These are phyloP conservation scores for Frankliniella intonsa DNA, from an alignment of 2,888 invertebrate species.

Conservation along the genomic window DNA sequence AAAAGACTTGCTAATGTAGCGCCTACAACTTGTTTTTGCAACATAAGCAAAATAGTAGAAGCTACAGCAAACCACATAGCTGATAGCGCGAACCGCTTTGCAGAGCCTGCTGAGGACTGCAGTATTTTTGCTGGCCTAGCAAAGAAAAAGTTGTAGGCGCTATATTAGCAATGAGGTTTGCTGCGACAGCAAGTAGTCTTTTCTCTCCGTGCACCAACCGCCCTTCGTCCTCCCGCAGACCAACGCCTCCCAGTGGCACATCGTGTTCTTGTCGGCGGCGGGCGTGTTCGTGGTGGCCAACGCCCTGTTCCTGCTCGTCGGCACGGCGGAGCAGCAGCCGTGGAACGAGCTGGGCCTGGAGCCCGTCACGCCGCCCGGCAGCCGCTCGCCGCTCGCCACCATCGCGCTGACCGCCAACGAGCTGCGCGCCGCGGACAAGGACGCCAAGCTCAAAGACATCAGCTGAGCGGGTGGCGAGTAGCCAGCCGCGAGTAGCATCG, in stretches of 20 bases:
- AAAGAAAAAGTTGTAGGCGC: too few relatives aligned
- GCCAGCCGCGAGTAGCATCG: too few relatives aligned
- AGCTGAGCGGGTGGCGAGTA: not conserved
- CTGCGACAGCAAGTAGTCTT: too few relatives aligned
- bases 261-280: not conserved
- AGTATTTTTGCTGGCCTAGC: too few relatives aligned
- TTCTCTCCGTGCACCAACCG: too few relatives aligned
- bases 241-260: not conserved
- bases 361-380: not conserved
- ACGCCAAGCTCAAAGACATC: not conserved
- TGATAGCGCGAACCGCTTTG: too few relatives aligned
- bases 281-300: not conserved
- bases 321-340: constrained; percentile 7
- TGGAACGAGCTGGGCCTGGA: constrained; percentile 18
- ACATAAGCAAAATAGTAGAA: too few relatives aligned
- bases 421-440: not conserved
- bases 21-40: too few relatives aligned
- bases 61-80: too few relatives aligned
- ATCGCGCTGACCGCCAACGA: not conserved
- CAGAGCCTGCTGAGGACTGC: too few relatives aligned
- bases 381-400: constrained; percentile 1
- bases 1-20: too few relatives aligned
- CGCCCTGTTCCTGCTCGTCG: not conserved
- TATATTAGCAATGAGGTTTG: too few relatives aligned
- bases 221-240: not conserved